Evolutionary conservation across 2,113 vertebrate species (phyloP).

Genomic region (Tyto alba): DNA sequence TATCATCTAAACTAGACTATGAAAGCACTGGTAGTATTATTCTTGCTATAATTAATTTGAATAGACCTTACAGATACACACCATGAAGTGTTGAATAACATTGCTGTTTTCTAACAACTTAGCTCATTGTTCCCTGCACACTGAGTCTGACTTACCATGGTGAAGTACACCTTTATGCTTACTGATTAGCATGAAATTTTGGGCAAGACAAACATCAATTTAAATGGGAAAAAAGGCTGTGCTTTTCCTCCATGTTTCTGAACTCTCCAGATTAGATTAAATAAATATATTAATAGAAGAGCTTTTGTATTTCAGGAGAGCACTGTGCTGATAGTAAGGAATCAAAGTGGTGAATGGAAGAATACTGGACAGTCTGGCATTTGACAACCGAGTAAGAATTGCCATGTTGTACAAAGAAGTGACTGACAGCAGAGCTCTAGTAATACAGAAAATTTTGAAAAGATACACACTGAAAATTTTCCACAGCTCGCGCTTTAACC

Average conservation of each 20-base stretch:
- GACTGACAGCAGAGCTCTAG: not conserved
- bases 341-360: not conserved
- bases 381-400: not conserved
- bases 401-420: not conserved
- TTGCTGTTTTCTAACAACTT: not conserved
- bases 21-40: not conserved
- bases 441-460: not conserved
- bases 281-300: not conserved
- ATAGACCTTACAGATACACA: not conserved
- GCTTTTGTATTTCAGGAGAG: not conserved
- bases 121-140: not conserved
- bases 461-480: not conserved
- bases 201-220: not conserved
- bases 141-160: not conserved
- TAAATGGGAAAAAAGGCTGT: not conserved
- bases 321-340: not conserved
- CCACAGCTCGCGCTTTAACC: not conserved
- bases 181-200: not conserved
- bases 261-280: not conserved
- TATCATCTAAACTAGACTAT: not conserved
- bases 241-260: not conserved
- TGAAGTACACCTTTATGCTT: not conserved
- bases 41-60: not conserved
- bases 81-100: not conserved
- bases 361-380: not conserved